Base-by-base conservation (phyloP, 1,140 invertebrate species). In the Lethrus apterus region DNA sequence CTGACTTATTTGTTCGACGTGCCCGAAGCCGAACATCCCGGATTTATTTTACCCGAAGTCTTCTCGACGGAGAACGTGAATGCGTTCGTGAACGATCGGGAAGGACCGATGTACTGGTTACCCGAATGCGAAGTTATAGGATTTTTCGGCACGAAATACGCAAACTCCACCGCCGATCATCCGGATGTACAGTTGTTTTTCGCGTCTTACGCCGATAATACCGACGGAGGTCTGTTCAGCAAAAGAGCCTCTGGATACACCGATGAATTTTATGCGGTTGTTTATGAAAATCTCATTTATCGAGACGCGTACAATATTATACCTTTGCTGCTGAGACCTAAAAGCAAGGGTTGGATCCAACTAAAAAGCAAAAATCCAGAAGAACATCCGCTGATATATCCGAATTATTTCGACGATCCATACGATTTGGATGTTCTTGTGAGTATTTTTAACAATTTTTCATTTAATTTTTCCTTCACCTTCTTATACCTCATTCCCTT, bases 171-270 rank as follows among this genome's bases (percentile, higher is more conserved):
- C 0, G 68, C 74, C 10, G 82, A 87, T 60, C 84, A 76, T 69
- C 88, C 88, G 0, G 87, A 91, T 57, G 73, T 90, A 26, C 84
- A 90, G 56, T 59, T 87, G 3, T 83, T 88, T 49, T 67, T 89
- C 48, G 75, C 78, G 2, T 74, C 83, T 1, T 79, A 76, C 19
- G 73, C 79, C 7, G 84, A 86, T 45, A 82, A 79, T 31, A 75
- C 83, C 2, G 88, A 92, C 54, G 85, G 84, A 1, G 87, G 88
- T 1, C 48, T 81, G 17, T 78, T 83, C 43, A 72, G 79, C 0
- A 79, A 83, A 55, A 70, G 79, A 9, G 77, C 75, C 4, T 74
- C 77, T 17, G 82, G 82, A 4, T 61, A 89, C 1, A 74, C 70
- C 0, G 77, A 84, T 49, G 75, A 80, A 5, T 75, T 77, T n/a